A percentile compares a stretch with the other conserved stretches of the same genome.
These are phyloP conservation scores for Ctenopoma multispine DNA, from an alignment of 2,797 vertebrate genomes.

Conservation along the genomic window DNA sequence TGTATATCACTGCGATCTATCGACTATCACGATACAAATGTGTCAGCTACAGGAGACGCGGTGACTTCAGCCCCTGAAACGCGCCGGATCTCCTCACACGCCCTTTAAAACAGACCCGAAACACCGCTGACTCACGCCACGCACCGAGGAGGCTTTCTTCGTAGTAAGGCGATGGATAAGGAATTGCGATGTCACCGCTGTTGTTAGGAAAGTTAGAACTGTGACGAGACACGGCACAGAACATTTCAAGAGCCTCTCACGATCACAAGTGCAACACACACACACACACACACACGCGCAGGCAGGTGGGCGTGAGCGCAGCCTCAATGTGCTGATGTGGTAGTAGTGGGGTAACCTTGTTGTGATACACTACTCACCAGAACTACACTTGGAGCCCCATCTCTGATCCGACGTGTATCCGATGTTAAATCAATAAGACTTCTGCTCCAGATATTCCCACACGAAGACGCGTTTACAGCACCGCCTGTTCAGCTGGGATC, in stretches of 20 bases:
- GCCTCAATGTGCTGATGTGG: constrained; percentile 41
- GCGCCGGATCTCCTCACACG: constrained; percentile 48
- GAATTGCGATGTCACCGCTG: constrained; percentile 52
- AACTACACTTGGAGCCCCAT: constrained; percentile 78
- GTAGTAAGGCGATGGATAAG: constrained; percentile 61
- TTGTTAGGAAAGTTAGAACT: constrained; percentile 54
- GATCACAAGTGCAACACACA: background rate
- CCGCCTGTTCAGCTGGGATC: constrained; percentile 46
- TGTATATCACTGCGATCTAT: background rate
- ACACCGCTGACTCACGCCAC: constrained; percentile 70
- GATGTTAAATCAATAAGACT: constrained; percentile 55
- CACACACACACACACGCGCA: background rate
- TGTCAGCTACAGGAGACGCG: constrained; percentile 33
- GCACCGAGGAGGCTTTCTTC: constrained; percentile 20
- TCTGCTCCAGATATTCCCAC: constrained; percentile 51
- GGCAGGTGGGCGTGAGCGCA: constrained; percentile 59
- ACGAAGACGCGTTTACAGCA: constrained; percentile 11
- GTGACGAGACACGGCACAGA: constrained; percentile 6
- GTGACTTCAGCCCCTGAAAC: constrained; percentile 4
- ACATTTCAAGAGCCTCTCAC: background rate
- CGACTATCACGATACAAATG: no score
- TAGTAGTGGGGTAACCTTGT: constrained; percentile 20
- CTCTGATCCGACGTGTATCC: constrained; percentile 54
- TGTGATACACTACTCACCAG: constrained; percentile 65
- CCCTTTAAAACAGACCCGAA: constrained; percentile 35